Evolutionary conservation across 2,113 vertebrate genomes (phyloP), one percentile per base, ranked within the genome.

Genomic region (Hystrix brachyura): DNA sequence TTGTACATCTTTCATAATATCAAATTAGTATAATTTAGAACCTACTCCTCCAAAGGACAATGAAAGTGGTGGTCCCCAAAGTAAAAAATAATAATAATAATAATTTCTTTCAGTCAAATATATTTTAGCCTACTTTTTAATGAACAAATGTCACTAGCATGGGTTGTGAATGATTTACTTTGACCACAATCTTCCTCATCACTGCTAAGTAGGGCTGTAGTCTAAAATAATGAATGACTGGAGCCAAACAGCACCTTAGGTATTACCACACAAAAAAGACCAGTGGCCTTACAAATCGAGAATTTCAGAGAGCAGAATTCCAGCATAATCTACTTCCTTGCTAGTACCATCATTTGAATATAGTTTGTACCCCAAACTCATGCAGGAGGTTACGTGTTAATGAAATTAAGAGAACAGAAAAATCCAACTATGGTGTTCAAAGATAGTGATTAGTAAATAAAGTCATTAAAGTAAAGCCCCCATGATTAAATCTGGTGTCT

Each of bases 211-310:
- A 94, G 71, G 15, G 7, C 0, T 96, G 38, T 69, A 34, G 10
- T 90, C 87, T 80, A 90, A 97, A 91, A 94, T 23, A 55, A 84
- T 46, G 18, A 92, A 46, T 53, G 38, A 91, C 57, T 69, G 5
- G 25, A 64, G n/a, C 46, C 85, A 27, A 65, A 89, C 71, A 55
- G 5, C 55, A 14, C 25, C 59, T 62, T 74, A 79, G 19, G 17
- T 83, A 48, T 71, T 48, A 71, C 19, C 55, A 91, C 32, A 69
- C 25, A 64, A 59, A 71, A 72, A 32, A 79, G 23, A 80, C 34
- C 11, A 82, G 60, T 12, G 21, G 14, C 23, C 57, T 78, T 21
- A 32, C 13, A 53, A 93, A 86, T 48, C 4, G 15, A 91, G 46
- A 83, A 94, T 85, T 87, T 55, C 62, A 85, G 57, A 53, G 34